A percentile compares a stretch with the other conserved stretches of the same genome.
Conservation (phyloP, 2,113 vertebrate genomes). For the Corythoichthys intestinalis region DNA sequence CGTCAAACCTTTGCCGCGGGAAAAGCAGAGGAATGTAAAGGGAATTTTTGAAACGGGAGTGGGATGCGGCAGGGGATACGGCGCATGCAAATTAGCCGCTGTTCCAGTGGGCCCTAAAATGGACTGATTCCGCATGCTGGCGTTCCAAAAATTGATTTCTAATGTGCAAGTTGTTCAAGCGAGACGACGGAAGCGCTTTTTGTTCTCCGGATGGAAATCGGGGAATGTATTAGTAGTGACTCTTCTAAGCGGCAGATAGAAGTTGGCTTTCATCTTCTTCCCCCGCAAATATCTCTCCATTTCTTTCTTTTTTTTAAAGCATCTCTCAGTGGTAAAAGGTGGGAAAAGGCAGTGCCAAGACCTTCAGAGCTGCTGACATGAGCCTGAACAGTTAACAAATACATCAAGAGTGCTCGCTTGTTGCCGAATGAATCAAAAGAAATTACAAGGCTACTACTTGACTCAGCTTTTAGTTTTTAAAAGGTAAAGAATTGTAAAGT, state of each 20-base stretch:
- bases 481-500: too few relatives aligned
- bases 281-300: neutral
- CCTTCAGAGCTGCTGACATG: neutral
- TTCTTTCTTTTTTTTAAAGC: neutral
- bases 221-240: neutral
- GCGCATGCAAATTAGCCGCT: constrained; percentile 40
- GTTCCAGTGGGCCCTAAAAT: constrained; percentile 29
- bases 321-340: neutral
- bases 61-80: constrained; percentile 6
- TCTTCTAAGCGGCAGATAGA: neutral
- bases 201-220: constrained; percentile 31
- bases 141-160: constrained; percentile 37
- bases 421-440: neutral
- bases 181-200: constrained; percentile 26
- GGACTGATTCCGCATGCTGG: constrained; percentile 24
- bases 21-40: constrained; percentile 18
- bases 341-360: neutral
- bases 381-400: neutral
- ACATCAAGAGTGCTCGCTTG: neutral
- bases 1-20: constrained; percentile 23
- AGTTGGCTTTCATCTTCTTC: neutral
- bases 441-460: neutral
- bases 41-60: constrained; percentile 34
- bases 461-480: too few relatives aligned
- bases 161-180: neutral